A percentile compares a stretch with the other conserved stretches of the same genome.
phyloP scores from a whole-genome alignment of 2,888 invertebrate genomes.

The Orthosia incerta region DNA sequence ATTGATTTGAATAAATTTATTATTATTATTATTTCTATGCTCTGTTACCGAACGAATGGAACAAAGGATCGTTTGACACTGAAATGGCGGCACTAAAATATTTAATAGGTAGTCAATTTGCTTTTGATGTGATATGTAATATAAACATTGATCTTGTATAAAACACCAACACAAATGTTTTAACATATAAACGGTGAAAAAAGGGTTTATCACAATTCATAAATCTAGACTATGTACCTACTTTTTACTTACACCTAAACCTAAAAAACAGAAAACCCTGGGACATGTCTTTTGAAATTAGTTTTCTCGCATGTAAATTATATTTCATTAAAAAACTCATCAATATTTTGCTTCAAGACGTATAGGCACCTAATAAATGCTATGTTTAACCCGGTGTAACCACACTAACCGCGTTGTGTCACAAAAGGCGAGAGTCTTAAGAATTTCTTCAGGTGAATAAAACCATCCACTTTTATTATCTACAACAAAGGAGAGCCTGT shows the following conservation, averaged over 20 bases:
- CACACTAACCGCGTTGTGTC: not conserved
- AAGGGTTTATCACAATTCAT: not conserved
- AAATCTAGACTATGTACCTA: slow-evolving; percentile 12
- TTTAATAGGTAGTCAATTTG: slow-evolving; percentile 9
- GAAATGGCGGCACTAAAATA: slow-evolving; percentile 14
- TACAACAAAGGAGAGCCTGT: slow-evolving; percentile 29
- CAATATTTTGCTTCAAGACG: not conserved
- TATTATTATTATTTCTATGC: not conserved
- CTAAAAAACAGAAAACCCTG: not conserved
- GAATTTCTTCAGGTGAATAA: slow-evolving; percentile 32
- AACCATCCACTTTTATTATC: slow-evolving; percentile 19
- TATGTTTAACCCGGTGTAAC: not conserved
- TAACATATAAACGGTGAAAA: not conserved
- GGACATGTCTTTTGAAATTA: not conserved
- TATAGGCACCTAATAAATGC: not conserved
- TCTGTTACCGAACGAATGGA: not conserved
- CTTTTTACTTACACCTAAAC: not conserved
- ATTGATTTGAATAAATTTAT: too few relatives aligned
- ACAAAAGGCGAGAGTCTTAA: slow-evolving; percentile 16
- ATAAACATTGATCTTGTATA: slow-evolving; percentile 7
- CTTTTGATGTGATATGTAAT: not conserved
- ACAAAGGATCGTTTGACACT: slow-evolving; percentile 16
- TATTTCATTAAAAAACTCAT: slow-evolving; percentile 28
- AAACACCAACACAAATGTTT: not conserved
- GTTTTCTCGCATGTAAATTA: not conserved